Evolutionary conservation across 2,888 invertebrate species (phyloP).

Genomic region (Ptychoptera contaminata): DNA sequence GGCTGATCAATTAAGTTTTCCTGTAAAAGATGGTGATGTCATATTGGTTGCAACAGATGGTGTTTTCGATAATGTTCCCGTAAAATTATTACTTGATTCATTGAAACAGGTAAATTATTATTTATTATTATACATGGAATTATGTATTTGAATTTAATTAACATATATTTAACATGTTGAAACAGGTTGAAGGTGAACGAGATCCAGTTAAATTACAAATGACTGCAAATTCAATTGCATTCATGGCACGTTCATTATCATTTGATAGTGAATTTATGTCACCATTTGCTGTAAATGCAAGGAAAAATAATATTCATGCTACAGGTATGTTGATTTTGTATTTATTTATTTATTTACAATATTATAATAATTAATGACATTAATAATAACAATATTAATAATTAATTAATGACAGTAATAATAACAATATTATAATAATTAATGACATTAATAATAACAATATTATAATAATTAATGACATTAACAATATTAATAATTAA

Average conservation of each 20-base stretch:
- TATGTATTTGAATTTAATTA: not conserved
- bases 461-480: too few relatives aligned
- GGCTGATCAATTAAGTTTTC: constrained; percentile 75
- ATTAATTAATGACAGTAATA: too few relatives aligned
- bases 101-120: constrained; percentile 42
- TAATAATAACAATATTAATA: too few relatives aligned
- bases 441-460: too few relatives aligned
- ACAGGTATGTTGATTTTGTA: constrained; percentile 46
- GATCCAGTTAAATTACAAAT: constrained; percentile 68
- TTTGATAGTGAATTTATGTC: constrained; percentile 92
- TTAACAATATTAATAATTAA: too few relatives aligned
- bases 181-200: constrained; percentile 45
- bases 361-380: too few relatives aligned
- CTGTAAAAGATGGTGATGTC: constrained; percentile 80
- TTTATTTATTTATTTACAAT: constrained; percentile 11
- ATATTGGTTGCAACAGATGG: constrained; percentile 95
- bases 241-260: constrained; percentile 87
- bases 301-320: constrained; percentile 83
- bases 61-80: constrained; percentile 95
- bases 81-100: constrained; percentile 74
- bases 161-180: constrained; percentile 8
- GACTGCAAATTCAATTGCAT: constrained; percentile 86
- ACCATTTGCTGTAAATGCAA: constrained; percentile 86
- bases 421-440: too few relatives aligned
- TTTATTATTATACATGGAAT: not conserved